Evolutionary conservation across 2,797 vertebrate genomes (phyloP).

Genomic region (Poliocrania exsul): DNA sequence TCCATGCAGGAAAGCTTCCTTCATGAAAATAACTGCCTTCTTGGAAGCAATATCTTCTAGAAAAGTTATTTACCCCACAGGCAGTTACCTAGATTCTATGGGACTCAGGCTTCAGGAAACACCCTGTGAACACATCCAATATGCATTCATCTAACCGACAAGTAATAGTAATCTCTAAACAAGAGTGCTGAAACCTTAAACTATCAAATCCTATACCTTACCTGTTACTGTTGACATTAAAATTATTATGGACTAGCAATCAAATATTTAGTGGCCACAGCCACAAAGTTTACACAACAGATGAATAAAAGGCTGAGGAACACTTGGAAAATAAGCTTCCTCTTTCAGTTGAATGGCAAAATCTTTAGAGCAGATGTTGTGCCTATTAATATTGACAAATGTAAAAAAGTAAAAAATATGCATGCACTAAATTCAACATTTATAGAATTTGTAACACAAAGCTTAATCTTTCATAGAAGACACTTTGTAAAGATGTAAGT

Average conservation of each 20-base stretch:
- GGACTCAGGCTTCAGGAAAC: not conserved
- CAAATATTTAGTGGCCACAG: not conserved
- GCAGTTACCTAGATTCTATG: not conserved
- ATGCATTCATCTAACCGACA: not conserved
- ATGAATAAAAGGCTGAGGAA: not conserved
- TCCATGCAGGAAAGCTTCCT: too few relatives aligned
- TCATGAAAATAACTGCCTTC: too few relatives aligned
- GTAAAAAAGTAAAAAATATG: not conserved
- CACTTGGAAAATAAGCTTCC: not conserved
- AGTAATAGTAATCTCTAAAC: not conserved
- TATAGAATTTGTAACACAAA: not conserved
- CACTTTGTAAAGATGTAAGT: not conserved
- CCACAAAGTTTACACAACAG: not conserved
- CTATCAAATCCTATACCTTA: not conserved
- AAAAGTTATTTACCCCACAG: too few relatives aligned
- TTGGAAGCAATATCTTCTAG: too few relatives aligned
- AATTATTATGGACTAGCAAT: not conserved
- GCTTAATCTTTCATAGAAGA: not conserved
- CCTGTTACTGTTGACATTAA: not conserved
- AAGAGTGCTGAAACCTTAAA: not conserved
- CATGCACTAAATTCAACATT: not conserved
- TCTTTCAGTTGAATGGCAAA: not conserved
- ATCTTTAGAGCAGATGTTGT: not conserved
- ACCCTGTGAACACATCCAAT: not conserved
- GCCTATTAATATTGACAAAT: not conserved